A percentile compares a stretch with the other conserved stretches of the same genome.
Evolutionary conservation across 2,888 invertebrate species (phyloP).

Genomic region (Andrena fulva): DNA sequence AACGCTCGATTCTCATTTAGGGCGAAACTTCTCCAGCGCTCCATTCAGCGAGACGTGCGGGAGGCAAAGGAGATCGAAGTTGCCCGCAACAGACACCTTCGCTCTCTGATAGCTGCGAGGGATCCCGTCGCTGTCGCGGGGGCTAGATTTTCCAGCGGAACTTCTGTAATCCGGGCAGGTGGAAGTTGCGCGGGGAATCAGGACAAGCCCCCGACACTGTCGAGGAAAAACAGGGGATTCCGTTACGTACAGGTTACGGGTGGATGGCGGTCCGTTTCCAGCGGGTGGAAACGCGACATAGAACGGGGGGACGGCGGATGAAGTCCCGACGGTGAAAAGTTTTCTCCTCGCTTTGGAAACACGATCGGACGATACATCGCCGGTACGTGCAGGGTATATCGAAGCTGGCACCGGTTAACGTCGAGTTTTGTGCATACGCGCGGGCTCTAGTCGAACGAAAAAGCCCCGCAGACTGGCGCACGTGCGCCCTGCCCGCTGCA

Average conservation of each 20-base stretch:
- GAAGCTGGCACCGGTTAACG: constrained; percentile 73
- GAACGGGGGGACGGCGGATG: constrained; percentile 23
- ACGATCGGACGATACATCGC: constrained; percentile 78
- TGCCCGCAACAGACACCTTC: neutral
- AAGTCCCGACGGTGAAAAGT: constrained; percentile 70
- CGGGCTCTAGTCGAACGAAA: constrained; percentile 44
- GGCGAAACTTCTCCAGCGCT: neutral
- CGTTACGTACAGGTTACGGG: constrained; percentile 56
- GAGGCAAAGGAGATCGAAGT: neutral
- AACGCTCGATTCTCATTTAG: neutral
- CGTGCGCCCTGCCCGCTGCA: constrained; percentile 45
- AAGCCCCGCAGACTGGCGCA: constrained; percentile 52
- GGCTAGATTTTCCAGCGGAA: constrained; percentile 37
- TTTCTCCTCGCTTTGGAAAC: constrained; percentile 74
- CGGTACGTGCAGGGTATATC: constrained; percentile 75
- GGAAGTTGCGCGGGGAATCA: constrained; percentile 29
- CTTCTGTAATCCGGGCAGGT: constrained; percentile 46
- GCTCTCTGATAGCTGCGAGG: neutral
- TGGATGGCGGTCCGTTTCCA: constrained; percentile 45
- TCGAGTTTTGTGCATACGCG: constrained; percentile 70
- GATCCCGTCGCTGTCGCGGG: neutral
- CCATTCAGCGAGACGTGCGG: neutral
- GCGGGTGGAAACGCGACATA: constrained; percentile 17
- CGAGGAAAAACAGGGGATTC: constrained; percentile 59
- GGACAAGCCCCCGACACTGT: constrained; percentile 11